These are phyloP conservation scores for Xanthorhoe spadicearia DNA, from an alignment of 2,888 invertebrate genomes.

Conservation along the genomic window DNA sequence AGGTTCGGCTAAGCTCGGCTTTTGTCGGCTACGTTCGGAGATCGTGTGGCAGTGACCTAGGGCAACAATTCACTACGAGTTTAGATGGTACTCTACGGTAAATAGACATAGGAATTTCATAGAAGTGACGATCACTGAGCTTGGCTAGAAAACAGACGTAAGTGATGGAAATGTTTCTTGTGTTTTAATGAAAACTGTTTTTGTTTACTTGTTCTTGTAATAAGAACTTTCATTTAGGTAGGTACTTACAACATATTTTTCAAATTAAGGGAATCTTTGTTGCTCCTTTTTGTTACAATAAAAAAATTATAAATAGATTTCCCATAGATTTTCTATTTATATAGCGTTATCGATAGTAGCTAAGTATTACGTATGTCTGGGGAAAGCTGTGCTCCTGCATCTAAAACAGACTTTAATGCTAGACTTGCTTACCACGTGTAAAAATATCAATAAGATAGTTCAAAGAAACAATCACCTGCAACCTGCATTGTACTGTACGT, in stretches of 20 bases:
- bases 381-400: too few relatives aligned
- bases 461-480: background rate
- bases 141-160: background rate
- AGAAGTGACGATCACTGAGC: conserved; percentile 14
- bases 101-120: conserved; percentile 31
- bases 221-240: too few relatives aligned
- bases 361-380: too few relatives aligned
- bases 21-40: conserved; percentile 55
- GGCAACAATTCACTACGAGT: conserved; percentile 24
- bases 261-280: too few relatives aligned
- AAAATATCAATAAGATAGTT: background rate
- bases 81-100: conserved; percentile 25
- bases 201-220: background rate
- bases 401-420: too few relatives aligned
- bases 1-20: conserved; percentile 57
- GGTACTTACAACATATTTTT: too few relatives aligned
- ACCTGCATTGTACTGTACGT: background rate
- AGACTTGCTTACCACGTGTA: background rate
- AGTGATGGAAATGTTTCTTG: background rate
- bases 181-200: background rate
- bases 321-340: too few relatives aligned
- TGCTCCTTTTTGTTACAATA: too few relatives aligned
- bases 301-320: too few relatives aligned
- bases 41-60: conserved; percentile 69
- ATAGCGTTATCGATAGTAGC: too few relatives aligned